These are phyloP conservation scores for Acropternis orthonyx DNA, from an alignment of 2,797 vertebrate genomes.

Conservation along the genomic window DNA sequence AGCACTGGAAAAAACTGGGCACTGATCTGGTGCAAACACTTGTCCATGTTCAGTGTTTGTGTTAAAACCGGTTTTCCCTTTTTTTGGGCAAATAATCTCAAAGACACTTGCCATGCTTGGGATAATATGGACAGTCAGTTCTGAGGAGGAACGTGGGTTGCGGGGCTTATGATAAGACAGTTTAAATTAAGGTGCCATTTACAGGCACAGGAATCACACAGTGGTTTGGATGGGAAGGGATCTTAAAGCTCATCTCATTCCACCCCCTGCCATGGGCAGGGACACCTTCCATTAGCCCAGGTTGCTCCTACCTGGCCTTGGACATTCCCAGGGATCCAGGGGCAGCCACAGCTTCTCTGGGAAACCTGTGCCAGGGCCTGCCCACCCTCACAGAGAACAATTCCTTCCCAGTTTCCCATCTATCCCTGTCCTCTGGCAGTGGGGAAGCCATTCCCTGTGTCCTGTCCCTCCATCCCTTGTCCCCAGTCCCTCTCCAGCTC, in stretches of 20 bases:
- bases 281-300: neutral
- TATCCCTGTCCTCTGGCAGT: neutral
- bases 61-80: neutral
- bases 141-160: neutral
- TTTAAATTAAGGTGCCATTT: neutral
- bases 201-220: neutral
- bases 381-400: fast-evolving
- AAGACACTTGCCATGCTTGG: neutral
- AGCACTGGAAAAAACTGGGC: neutral
- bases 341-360: neutral
- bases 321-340: neutral
- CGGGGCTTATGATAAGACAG: neutral
- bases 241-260: fast-evolving
- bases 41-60: neutral
- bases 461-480: neutral
- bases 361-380: neutral
- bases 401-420: neutral
- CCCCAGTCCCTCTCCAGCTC: neutral
- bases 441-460: neutral
- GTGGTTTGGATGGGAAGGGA: neutral
- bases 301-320: neutral
- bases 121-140: neutral
- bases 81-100: neutral
- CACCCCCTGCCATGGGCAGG: neutral
- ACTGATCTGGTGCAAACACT: neutral